Conservation (phyloP, 2,113 vertebrate genomes). For the Chamaea fasciata region DNA sequence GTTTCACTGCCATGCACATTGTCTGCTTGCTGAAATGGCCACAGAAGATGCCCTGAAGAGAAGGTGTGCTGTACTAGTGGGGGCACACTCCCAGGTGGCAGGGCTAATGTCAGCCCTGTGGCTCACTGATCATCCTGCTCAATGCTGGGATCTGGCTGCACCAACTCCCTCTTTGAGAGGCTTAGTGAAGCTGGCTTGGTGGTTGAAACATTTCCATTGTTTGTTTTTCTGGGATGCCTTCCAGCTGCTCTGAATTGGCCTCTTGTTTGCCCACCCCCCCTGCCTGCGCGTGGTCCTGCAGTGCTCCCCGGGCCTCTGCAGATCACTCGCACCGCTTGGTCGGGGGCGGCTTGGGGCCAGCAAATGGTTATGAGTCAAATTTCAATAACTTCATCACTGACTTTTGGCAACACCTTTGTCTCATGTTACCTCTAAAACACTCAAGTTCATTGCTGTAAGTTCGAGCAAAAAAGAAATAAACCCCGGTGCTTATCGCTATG, state of each 20-base stretch:
- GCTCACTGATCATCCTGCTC: slow-evolving; percentile 26
- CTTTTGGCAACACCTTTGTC: neutral
- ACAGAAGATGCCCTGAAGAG: neutral
- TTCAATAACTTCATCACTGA: neutral
- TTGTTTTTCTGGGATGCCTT: slow-evolving; percentile 82
- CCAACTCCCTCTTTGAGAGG: slow-evolving; percentile 81
- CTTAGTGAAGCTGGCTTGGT: slow-evolving; percentile 68
- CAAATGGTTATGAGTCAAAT: neutral
- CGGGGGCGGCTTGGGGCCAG: neutral
- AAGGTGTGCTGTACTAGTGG: neutral
- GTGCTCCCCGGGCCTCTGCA: neutral
- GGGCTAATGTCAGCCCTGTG: neutral
- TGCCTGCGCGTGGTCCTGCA: neutral
- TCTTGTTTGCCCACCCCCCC: slow-evolving; percentile 53
- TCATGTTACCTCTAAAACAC: neutral
- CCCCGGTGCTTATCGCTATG: neutral
- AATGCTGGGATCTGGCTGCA: slow-evolving; percentile 70
- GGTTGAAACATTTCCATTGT: slow-evolving; percentile 72
- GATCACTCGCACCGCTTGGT: neutral
- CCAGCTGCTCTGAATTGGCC: slow-evolving; percentile 72
- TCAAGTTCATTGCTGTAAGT: neutral
- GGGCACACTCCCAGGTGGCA: slow-evolving; percentile 4
- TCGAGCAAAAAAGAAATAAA: neutral
- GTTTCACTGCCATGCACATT: neutral
- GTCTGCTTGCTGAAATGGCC: neutral